Evolutionary conservation across 2,888 invertebrate species (phyloP), one percentile per base, ranked within the genome.

Genomic region (Aphrophora alni): DNA sequence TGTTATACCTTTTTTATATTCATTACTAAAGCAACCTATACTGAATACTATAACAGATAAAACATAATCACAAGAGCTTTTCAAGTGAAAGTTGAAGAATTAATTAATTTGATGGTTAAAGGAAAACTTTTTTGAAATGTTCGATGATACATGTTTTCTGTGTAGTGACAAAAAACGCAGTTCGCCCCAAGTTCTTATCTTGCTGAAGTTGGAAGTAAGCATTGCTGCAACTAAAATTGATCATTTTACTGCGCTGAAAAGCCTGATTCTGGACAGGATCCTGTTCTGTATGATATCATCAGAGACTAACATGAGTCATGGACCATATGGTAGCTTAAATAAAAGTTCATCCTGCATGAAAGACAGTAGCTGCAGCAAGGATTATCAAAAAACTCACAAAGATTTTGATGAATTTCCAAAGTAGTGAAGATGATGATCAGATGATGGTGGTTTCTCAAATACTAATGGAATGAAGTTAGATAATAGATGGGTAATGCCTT

Each of bases 281-380:
- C 83, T 14, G 69, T 75, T 8, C 77, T 87, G n/a, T 84, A 82
- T 83, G 84, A 85, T 14, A 80, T 86, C 38, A 83, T 86, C 1
- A 85, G n/a, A 3, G 84, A n/a, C 72, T 75, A 84, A 87, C 72
- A 89, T 88, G 87, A 85, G 87, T 79, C 88, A 87, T 85, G 87
- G 87, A 24, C 83, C 83, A 21, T 83, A 84, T 80, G 83, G 84
- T 44, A 8, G 12, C 27, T 72, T 85, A 0, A 86, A 86, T 81
- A 68, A 38, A 72, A 68, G 27, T 44, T 84, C 84, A 24, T 84
- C 85, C 14, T 86, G 86, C 83, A 86, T 86, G 85, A 75, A 26
- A 75, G 83, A 84, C 44, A 83, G 84, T 71, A 85, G 83, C 76
- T 86, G 86, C 81, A 83, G 82, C 2, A 86, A 85, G 74, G 7